phyloP scores from a whole-genome alignment of 2,797 vertebrate species.

The Scleropages formosus region DNA sequence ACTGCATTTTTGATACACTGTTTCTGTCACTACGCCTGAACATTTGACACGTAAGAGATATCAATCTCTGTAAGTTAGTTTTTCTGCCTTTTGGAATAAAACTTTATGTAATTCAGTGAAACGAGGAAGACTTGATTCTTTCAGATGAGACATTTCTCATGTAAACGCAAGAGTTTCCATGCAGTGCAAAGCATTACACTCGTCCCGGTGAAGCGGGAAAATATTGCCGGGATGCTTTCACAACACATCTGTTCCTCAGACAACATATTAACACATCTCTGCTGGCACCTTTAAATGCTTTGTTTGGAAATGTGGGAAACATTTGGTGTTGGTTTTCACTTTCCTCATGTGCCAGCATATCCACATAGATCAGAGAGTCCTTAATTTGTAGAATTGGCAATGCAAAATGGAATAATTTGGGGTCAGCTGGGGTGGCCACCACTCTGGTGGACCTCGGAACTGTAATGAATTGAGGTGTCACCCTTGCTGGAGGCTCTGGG shows the following conservation, averaged over 20 bases:
- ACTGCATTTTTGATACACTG: not conserved
- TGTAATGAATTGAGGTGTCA: conserved; percentile 17
- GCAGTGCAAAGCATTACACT: not conserved
- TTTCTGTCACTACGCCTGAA: not conserved
- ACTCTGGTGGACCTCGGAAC: conserved; percentile 18
- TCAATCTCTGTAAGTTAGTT: not conserved
- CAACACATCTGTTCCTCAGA: conserved; percentile 19
- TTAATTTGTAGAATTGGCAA: not conserved
- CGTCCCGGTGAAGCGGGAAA: not conserved
- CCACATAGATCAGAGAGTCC: not conserved
- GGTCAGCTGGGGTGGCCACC: not conserved
- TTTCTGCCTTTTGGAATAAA: not conserved
- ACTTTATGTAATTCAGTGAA: conserved; percentile 5
- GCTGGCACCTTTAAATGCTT: not conserved
- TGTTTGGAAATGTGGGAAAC: not conserved
- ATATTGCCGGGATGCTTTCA: conserved; percentile 6
- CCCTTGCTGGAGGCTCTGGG: not conserved
- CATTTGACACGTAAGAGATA: not conserved
- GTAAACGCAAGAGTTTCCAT: not conserved
- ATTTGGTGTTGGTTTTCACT: conserved; percentile 11
- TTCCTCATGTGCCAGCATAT: not conserved
- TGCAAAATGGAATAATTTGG: conserved; percentile 12
- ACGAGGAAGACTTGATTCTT: conserved; percentile 13
- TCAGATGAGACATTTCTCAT: conserved; percentile 14
- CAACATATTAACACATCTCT: conserved; percentile 17